Evolutionary conservation across 2,797 vertebrate species (phyloP).

Genomic region (Scomberomorus guttatus): DNA sequence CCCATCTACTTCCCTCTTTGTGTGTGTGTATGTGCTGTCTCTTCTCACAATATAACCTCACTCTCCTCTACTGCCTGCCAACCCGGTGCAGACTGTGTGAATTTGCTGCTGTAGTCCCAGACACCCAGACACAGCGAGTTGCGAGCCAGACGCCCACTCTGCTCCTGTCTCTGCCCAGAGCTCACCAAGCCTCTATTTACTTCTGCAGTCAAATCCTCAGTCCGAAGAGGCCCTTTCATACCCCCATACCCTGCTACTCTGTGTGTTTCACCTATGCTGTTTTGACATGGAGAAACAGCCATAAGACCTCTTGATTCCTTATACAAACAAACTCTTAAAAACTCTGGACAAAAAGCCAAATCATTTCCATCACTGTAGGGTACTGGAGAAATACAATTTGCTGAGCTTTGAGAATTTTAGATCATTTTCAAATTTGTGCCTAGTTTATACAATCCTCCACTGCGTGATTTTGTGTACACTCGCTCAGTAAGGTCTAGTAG

Average conservation of each 20-base stretch:
- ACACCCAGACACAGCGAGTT: slow-evolving; percentile 80
- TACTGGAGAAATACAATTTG: too few relatives aligned
- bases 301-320: too few relatives aligned
- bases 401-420: too few relatives aligned
- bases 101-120: slow-evolving; percentile 83
- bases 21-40: slow-evolving; percentile 48
- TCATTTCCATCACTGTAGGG: too few relatives aligned
- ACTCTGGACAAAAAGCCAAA: too few relatives aligned
- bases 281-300: too few relatives aligned
- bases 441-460: too few relatives aligned
- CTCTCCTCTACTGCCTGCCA: slow-evolving; percentile 74
- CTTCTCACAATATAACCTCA: slow-evolving; percentile 70
- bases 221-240: slow-evolving; percentile 22
- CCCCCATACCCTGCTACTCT: slow-evolving; percentile 29
- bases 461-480: too few relatives aligned
- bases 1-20: slow-evolving; percentile 25
- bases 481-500: too few relatives aligned
- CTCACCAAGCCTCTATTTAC: slow-evolving; percentile 80
- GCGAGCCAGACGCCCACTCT: slow-evolving; percentile 86
- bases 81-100: slow-evolving; percentile 79
- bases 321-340: too few relatives aligned
- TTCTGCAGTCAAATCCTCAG: slow-evolving; percentile 67
- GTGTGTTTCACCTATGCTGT: slow-evolving; percentile 20
- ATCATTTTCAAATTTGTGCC: too few relatives aligned
- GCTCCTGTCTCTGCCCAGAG: slow-evolving; percentile 80